Conservation (phyloP, 2,797 vertebrate species). For the Hydrolagus colliei region DNA sequence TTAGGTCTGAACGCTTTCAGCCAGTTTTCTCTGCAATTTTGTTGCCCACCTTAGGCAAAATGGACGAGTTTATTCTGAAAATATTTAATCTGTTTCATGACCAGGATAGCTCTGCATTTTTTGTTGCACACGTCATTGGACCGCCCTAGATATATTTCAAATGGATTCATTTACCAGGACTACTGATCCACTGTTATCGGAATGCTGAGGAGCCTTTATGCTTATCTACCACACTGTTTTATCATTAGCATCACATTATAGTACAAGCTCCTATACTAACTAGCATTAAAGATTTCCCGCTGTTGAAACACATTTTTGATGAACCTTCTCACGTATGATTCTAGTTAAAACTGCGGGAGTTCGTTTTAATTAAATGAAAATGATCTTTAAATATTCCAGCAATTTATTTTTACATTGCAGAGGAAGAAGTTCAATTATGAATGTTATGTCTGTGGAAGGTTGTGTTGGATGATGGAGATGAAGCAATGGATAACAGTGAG, state of each 20-base stretch:
- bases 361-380: slow-evolving; percentile 9
- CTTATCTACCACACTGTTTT: background rate
- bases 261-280: background rate
- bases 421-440: background rate
- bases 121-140: background rate
- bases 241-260: background rate
- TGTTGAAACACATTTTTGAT: background rate
- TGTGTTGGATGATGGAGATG: background rate
- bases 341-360: background rate
- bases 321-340: background rate
- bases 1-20: too few relatives aligned
- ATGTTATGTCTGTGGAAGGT: too few relatives aligned
- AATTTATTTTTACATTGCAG: background rate
- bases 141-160: background rate
- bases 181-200: background rate
- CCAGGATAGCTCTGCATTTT: background rate
- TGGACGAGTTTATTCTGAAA: too few relatives aligned
- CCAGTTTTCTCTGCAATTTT: too few relatives aligned
- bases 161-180: background rate
- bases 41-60: background rate
- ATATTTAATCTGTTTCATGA: background rate
- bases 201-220: too few relatives aligned
- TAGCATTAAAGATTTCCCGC: background rate
- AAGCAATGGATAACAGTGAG: background rate
- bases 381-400: background rate